Conservation (phyloP, 2,888 invertebrate genomes). For the Idaea straminata region DNA sequence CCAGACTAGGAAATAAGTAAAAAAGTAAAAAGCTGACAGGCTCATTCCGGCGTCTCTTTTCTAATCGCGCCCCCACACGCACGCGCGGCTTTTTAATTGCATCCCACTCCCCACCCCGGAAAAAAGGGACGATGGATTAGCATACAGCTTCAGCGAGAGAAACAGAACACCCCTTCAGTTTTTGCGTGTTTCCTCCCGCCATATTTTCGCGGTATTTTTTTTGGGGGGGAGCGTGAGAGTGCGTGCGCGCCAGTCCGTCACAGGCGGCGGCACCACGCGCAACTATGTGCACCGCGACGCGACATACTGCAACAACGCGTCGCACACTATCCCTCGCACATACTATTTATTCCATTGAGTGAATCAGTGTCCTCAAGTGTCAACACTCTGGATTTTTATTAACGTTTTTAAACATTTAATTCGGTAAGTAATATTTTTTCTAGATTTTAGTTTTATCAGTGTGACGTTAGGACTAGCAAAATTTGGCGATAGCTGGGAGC, state of each 20-base stretch:
- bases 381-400: slow-evolving; percentile 33
- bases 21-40: slow-evolving; percentile 52
- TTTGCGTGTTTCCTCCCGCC: slow-evolving; percentile 72
- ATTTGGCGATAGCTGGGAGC: slow-evolving; percentile 76
- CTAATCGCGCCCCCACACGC: slow-evolving; percentile 78
- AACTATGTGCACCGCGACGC: slow-evolving; percentile 25
- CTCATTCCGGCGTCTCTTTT: slow-evolving; percentile 75
- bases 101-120: slow-evolving; percentile 68
- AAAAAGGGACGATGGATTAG: slow-evolving; percentile 79
- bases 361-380: slow-evolving; percentile 49
- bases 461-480: slow-evolving; percentile 69
- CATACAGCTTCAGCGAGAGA: slow-evolving; percentile 73
- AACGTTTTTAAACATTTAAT: slow-evolving; percentile 29
- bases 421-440: slow-evolving; percentile 36
- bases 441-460: slow-evolving; percentile 53
- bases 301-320: slow-evolving; percentile 8
- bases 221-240: slow-evolving; percentile 50
- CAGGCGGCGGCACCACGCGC: slow-evolving; percentile 74
- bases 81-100: slow-evolving; percentile 80
- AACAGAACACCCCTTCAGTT: slow-evolving; percentile 72
- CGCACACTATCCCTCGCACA: not conserved
- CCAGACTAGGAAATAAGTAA: slow-evolving; percentile 78
- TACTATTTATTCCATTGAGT: slow-evolving; percentile 20
- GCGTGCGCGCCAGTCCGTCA: slow-evolving; percentile 69
- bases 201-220: slow-evolving; percentile 71